These are phyloP conservation scores for cattle (Bos taurus) DNA, from an alignment of 2,113 vertebrate species.

Conservation along the genomic window ARS-UCD2.0 NC_037348.1:68201501-68202000, in stretches of 20 bases:
- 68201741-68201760: neutral
- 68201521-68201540: neutral
- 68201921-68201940: neutral
- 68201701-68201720: neutral
- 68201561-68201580: neutral
- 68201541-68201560: neutral
- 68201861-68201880: neutral
- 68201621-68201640: neutral
- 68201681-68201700: neutral
- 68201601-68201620: neutral
- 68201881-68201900: neutral
- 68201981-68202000: neutral
- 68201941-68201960: neutral
- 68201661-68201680: neutral
- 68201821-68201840: neutral
- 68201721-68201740: neutral
- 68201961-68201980: too few relatives aligned
- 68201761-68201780: neutral
- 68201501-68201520: neutral
- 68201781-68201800: neutral
- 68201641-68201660: neutral
- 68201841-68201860: neutral
- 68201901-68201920: neutral
- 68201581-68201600: neutral
- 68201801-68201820: neutral